Evolutionary conservation across 2,113 vertebrate species (phyloP), one percentile per base, ranked within the genome.

Genomic region (Aphyosemion australe): DNA sequence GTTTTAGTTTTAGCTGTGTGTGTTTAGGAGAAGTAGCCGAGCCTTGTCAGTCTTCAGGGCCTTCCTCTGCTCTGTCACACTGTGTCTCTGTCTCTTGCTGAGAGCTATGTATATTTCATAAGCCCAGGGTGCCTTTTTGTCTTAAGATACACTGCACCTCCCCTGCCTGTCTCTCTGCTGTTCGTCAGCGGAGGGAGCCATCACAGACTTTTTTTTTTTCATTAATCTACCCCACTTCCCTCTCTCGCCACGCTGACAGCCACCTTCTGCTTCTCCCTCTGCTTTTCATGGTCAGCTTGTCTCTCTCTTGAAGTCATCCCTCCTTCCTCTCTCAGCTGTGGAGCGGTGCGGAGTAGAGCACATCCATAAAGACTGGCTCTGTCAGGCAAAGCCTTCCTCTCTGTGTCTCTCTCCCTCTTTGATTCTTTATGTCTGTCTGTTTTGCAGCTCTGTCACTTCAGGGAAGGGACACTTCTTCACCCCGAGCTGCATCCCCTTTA

Each of bases 31-130:
- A 72, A 64, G 58, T 72, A 51, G 67, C 42, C 42, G 76, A 83
- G 87, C 72, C 79, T 79, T 70, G 71, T 88, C 83, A 86, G 81
- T 87, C 84, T 87, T 84, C 76, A 67, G 75, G 82, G 86, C 76
- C 82, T 67, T 79, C 64, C 76, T 82, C 74, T 80, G 71, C 77
- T 85, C 79, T 77, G 65, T 85, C 61, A 74, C 69, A 80, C 67
- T 54, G 78, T 86, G 82, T 87, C 72, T 87, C 66, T 76, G 73
- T 81, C 87, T 91, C 76, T 84, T 69, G 75, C 84, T 89, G 84
- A 85, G 86, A 86, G 78, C 70, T 76, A 90, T 91, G 89, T 91
- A 89, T 90, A 91, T 90, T 91, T 92, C 87, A 92, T 91, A 84
- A 90, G 81, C 79, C 87, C 75, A 73, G 82, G 86, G 84, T 86